Base-by-base conservation (phyloP, 2,888 invertebrate species). In the Apodemia zela region DNA sequence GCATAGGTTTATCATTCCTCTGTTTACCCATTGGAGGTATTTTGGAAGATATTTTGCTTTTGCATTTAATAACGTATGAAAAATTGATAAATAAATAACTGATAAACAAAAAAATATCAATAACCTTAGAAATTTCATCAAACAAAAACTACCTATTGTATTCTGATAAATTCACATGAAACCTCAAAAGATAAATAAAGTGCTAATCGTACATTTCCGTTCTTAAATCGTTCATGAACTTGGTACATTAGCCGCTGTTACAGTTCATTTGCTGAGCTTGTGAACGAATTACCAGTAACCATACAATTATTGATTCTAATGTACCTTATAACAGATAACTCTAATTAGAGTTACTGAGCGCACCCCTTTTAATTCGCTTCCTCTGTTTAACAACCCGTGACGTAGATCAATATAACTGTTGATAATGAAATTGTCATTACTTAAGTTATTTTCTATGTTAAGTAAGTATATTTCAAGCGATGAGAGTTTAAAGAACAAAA, bases 331-430 rank as follows among this genome's bases (percentile, higher is more conserved):
- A 69, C 69, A 65, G 71, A 71, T 66, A 66, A 66, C 68, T 68
- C 67, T 69, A 70, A 70, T 70, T 73, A 74, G 72, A 71, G 71
- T 69, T 68, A 71, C 68, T 70, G 68, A 72, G 71, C 72, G 75
- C 78, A 71, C 78, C 73, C 79, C 77, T 77, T 75, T 72, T 70
- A 75, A 79, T 78, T 75, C 75, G 75, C 72, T 78, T 77, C 73
- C 72, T 78, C 72, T 73, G 81, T 78, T 84, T 78, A 88, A 85
- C 87, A 80, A 82, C 72, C 84, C 85, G 81, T 84, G 79, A 83
- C 85, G 70, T 69, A 69, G 71, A 75, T 77, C 65, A 68, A 70
- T 69, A 67, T 68, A 69, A 66, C 59, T 63, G 61, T 61, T 68
- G 66, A 67, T 69, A 69, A 65, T 54, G 57, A 42, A 25, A 62